Conservation (phyloP, 2,888 invertebrate genomes). For the Ephialtes manifestator region DNA sequence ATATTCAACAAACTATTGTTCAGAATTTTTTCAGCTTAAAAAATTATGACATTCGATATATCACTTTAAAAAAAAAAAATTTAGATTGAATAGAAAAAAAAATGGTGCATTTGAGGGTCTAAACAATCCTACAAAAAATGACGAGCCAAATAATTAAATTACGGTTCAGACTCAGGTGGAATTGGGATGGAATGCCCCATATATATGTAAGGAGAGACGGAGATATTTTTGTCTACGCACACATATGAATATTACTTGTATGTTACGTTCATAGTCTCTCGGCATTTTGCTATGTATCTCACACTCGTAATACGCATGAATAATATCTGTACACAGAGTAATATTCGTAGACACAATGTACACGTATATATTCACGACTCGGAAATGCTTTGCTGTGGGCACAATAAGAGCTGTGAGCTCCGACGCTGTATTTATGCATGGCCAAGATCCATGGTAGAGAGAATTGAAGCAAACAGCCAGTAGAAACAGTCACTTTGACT, state of each 20-base stretch:
- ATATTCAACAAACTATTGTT: neutral
- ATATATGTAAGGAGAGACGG: neutral
- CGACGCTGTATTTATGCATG: neutral
- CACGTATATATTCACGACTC: constrained; percentile 1
- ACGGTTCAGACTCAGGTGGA: too few species aligned
- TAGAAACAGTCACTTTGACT: neutral
- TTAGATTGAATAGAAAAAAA: too few species aligned
- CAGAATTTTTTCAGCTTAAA: too few species aligned
- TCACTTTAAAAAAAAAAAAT: too few species aligned
- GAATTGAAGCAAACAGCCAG: constrained; percentile 3
- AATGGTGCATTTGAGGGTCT: too few species aligned
- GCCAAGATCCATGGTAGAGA: neutral
- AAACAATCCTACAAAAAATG: too few species aligned
- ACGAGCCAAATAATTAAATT: too few species aligned
- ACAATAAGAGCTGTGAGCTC: constrained; percentile 18
- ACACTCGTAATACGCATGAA: constrained; percentile 58
- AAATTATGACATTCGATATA: too few species aligned
- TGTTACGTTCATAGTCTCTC: constrained; percentile 54
- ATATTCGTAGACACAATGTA: constrained; percentile 25
- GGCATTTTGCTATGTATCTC: constrained; percentile 29
- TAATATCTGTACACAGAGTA: constrained; percentile 41
- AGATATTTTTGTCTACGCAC: neutral
- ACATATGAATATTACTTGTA: constrained; percentile 7
- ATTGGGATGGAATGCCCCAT: too few species aligned
- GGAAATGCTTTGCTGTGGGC: constrained; percentile 18